These are phyloP conservation scores for Melanchra persicariae DNA, from an alignment of 2,888 invertebrate species.

Conservation along the genomic window DNA sequence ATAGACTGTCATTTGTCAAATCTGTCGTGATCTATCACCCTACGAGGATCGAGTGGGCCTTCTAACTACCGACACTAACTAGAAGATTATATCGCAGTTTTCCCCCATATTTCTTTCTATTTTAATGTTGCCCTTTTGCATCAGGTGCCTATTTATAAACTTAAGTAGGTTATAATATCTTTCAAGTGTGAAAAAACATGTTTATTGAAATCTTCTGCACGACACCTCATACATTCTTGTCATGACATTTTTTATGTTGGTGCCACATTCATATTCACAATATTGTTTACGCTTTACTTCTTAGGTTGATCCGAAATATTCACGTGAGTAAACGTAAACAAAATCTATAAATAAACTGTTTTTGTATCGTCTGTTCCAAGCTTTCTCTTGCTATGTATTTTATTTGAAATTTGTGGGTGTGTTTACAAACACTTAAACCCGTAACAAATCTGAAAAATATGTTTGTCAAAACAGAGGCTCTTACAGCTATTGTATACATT, in stretches of 20 bases:
- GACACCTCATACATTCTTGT: conserved; percentile 3
- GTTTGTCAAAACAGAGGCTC: not conserved
- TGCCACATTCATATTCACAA: conserved; percentile 25
- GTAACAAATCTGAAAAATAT: not conserved
- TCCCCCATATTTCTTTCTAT: conserved; percentile 47
- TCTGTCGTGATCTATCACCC: conserved; percentile 31
- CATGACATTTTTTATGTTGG: conserved; percentile 5
- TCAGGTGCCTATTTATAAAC: conserved; percentile 45
- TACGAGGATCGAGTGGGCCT: conserved; percentile 2
- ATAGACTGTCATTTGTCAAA: conserved; percentile 46
- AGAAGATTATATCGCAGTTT: conserved; percentile 25
- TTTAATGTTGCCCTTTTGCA: conserved; percentile 49
- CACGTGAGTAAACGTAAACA: conserved; percentile 20
- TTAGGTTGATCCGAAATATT: not conserved
- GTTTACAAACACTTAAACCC: conserved; percentile 12
- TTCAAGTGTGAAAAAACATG: conserved; percentile 10
- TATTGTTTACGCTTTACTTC: conserved; percentile 31
- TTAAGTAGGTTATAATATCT: conserved; percentile 37
- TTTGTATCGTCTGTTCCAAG: conserved; percentile 2
- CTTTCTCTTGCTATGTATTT: not conserved
- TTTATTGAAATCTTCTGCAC: conserved; percentile 15
- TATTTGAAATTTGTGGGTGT: not conserved
- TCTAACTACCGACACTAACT: conserved; percentile 8
- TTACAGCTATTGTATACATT: not conserved
- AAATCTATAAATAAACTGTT: conserved; percentile 13